Evolutionary conservation across 2,113 vertebrate species (phyloP).

Genomic region (Hiodon tergisus): DNA sequence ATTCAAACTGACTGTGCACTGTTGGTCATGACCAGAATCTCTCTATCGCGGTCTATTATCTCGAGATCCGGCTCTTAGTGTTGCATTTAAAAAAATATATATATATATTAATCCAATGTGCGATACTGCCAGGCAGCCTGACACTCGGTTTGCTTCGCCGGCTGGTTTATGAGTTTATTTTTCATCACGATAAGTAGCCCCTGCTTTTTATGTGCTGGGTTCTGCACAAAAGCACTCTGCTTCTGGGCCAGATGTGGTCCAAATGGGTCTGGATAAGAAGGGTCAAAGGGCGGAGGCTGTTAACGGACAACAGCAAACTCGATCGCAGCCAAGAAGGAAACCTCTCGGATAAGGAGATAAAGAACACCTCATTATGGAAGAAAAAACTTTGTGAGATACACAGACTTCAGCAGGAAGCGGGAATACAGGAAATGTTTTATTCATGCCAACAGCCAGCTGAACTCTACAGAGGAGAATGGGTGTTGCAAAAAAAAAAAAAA

Average conservation of each 20-base stretch:
- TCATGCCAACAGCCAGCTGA: not conserved
- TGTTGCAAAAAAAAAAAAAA: not conserved
- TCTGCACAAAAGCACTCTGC: slow-evolving; percentile 19
- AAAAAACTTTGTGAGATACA: not conserved
- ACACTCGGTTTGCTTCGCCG: not conserved
- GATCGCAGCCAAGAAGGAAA: slow-evolving; percentile 5
- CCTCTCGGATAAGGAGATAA: not conserved
- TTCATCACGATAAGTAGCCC: slow-evolving; percentile 14
- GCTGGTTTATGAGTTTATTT: slow-evolving; percentile 7
- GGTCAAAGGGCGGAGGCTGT: slow-evolving; percentile 3
- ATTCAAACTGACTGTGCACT: not conserved
- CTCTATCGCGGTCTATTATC: not conserved
- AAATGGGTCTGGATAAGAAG: slow-evolving; percentile 36
- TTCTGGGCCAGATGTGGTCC: slow-evolving; percentile 28
- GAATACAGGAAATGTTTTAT: not conserved
- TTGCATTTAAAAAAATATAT: not conserved
- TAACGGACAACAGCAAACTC: slow-evolving; percentile 29
- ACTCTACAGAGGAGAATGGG: not conserved
- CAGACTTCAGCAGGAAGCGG: not conserved
- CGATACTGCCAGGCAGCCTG: not conserved
- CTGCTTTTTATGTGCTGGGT: slow-evolving; percentile 9
- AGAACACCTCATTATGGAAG: not conserved
- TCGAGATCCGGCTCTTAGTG: not conserved
- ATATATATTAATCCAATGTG: not conserved
- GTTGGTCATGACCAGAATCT: not conserved